A percentile compares a stretch with the other conserved stretches of the same genome.
These are phyloP conservation scores for Blastobasis lacticolella DNA, from an alignment of 2,888 invertebrate species.

Conservation along the genomic window DNA sequence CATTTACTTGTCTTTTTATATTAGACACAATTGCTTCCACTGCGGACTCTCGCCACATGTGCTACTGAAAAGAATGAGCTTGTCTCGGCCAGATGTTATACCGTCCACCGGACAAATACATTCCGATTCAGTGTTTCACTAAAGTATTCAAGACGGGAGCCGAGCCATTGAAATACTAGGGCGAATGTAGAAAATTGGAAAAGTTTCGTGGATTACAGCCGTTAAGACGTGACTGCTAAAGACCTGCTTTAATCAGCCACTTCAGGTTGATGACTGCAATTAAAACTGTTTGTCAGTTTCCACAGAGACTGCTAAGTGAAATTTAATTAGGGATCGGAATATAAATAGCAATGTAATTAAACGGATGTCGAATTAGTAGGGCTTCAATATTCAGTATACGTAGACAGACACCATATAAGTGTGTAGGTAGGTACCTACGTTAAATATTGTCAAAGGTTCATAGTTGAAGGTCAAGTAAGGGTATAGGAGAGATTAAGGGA, in stretches of 20 bases:
- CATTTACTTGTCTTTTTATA: too few species aligned
- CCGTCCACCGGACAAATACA: not conserved
- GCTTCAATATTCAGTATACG: too few species aligned
- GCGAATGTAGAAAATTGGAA: slow-evolving; percentile 59
- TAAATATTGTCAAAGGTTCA: too few species aligned
- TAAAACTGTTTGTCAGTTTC: slow-evolving; percentile 41
- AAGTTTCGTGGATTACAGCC: slow-evolving; percentile 47
- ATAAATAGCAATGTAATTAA: too few species aligned
- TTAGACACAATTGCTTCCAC: too few species aligned
- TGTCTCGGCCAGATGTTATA: not conserved
- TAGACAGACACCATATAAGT: too few species aligned
- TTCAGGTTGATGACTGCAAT: slow-evolving; percentile 49
- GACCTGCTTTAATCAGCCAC: slow-evolving; percentile 46
- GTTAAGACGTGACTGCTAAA: slow-evolving; percentile 30
- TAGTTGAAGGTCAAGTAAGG: too few species aligned
- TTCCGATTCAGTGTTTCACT: not conserved
- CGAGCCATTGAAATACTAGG: slow-evolving; percentile 35
- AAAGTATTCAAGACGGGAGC: slow-evolving; percentile 25
- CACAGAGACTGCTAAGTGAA: slow-evolving; percentile 11
- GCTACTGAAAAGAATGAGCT: not conserved
- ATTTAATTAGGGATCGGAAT: too few species aligned
- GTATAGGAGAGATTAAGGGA: too few species aligned
- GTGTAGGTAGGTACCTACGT: too few species aligned
- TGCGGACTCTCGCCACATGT: not conserved
- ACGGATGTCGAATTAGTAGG: too few species aligned